Evolutionary conservation across 1,140 invertebrate genomes (phyloP).

Genomic region (Pygmarrhopalites habei): DNA sequence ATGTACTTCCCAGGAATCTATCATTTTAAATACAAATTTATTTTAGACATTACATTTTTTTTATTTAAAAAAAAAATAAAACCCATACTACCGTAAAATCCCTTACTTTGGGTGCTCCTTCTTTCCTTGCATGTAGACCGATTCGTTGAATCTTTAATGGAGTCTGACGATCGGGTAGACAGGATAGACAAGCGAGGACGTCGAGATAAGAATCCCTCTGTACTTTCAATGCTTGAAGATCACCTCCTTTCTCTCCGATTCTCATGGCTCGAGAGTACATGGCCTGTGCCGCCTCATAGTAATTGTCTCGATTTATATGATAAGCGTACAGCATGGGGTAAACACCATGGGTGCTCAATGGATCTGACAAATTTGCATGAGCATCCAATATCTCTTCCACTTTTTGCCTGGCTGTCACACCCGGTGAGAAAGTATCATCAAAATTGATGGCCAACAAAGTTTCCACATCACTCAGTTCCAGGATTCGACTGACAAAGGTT

Average conservation of each 20-base stretch:
- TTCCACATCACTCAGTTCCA: constrained; percentile 26
- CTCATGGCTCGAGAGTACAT: constrained; percentile 29
- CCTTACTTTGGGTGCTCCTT: background rate
- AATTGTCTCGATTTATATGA: constrained; percentile 27
- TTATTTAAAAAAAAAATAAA: background rate
- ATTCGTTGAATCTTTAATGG: constrained; percentile 6
- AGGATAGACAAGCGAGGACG: constrained; percentile 25
- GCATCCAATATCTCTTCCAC: constrained; percentile 30
- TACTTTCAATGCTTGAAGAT: constrained; percentile 17
- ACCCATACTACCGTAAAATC: background rate
- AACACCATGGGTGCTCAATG: constrained; percentile 23
- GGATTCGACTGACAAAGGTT: constrained; percentile 22
- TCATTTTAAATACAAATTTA: background rate
- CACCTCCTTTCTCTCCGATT: constrained; percentile 32
- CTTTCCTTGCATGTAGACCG: background rate
- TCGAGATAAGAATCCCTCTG: constrained; percentile 36
- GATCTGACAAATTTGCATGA: constrained; percentile 35
- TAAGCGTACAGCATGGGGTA: constrained; percentile 37
- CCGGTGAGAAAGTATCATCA: constrained; percentile 18
- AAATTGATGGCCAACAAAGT: constrained; percentile 25
- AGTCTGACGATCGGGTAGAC: background rate
- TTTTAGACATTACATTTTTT: background rate
- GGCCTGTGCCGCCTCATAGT: constrained; percentile 30
- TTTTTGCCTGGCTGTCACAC: constrained; percentile 18
- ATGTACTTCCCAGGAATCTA: constrained; percentile 5